Conservation (phyloP, 2,113 vertebrate genomes). For the Pachyramphus minor region DNA sequence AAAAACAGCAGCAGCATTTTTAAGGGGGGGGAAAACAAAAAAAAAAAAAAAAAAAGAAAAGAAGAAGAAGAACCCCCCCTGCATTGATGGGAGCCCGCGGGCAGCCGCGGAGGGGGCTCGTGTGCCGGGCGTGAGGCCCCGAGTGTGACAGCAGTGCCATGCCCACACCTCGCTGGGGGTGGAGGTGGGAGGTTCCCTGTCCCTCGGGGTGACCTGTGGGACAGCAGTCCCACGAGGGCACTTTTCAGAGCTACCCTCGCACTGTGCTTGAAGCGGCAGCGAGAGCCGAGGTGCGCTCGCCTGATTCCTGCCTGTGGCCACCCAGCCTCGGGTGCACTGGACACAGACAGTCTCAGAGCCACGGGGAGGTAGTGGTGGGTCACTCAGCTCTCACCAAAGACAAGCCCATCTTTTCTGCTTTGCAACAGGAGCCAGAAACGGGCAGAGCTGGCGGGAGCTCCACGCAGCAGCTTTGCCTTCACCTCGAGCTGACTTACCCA, state of each 20-base stretch:
- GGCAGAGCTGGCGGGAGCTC: neutral
- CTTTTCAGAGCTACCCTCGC: constrained; percentile 10
- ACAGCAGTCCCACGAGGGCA: neutral
- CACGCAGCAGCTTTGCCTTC: constrained; percentile 43
- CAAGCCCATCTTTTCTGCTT: neutral
- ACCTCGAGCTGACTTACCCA: neutral
- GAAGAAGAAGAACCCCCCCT: neutral
- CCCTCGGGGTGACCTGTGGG: neutral
- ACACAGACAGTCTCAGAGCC: neutral
- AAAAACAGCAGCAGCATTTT: neutral
- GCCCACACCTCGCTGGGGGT: neutral
- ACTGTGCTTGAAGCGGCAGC: neutral
- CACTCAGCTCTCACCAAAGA: constrained; percentile 68
- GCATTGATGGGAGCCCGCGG: no score
- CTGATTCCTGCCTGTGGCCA: neutral
- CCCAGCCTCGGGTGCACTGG: neutral
- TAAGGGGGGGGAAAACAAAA: neutral
- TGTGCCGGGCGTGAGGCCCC: neutral
- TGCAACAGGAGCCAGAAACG: neutral
- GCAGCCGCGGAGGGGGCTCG: neutral
- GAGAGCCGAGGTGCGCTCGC: neutral
- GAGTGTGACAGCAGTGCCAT: neutral
- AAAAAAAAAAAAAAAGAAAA: neutral
- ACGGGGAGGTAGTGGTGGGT: neutral
- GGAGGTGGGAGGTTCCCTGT: neutral